phyloP scores from a whole-genome alignment of 2,113 vertebrate genomes.

The Raja brachyura region DNA sequence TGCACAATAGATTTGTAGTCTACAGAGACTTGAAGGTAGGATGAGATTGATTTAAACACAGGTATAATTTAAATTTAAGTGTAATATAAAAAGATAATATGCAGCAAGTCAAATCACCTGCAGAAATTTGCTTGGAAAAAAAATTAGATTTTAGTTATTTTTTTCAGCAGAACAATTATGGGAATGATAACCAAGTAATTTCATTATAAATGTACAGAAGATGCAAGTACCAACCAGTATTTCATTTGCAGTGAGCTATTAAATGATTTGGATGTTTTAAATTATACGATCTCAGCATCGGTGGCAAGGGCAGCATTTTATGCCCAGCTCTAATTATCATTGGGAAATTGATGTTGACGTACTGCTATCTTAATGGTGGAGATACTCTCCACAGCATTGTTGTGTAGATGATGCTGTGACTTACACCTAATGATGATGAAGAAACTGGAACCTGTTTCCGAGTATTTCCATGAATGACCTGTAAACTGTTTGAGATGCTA shows the following conservation, averaged over 20 bases:
- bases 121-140: background rate
- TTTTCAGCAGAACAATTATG: background rate
- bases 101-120: background rate
- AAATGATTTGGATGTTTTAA: background rate
- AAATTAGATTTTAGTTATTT: no score
- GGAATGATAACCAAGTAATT: background rate
- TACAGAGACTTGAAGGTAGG: constrained; percentile 93
- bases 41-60: background rate
- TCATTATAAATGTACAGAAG: background rate
- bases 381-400: no score
- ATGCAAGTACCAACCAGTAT: background rate
- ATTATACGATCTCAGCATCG: no score
- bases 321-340: no score
- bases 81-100: background rate
- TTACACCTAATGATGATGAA: no score
- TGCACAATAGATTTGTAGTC: constrained; percentile 91
- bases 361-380: no score
- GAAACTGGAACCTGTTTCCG: no score
- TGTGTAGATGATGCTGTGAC: no score
- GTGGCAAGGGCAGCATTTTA: no score
- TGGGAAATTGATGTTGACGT: no score
- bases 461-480: no score
- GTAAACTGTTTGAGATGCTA: background rate
- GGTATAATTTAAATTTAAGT: background rate
- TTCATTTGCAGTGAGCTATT: background rate